Base-by-base conservation (phyloP, 1,140 invertebrate species). In the Telenomus remus region DNA sequence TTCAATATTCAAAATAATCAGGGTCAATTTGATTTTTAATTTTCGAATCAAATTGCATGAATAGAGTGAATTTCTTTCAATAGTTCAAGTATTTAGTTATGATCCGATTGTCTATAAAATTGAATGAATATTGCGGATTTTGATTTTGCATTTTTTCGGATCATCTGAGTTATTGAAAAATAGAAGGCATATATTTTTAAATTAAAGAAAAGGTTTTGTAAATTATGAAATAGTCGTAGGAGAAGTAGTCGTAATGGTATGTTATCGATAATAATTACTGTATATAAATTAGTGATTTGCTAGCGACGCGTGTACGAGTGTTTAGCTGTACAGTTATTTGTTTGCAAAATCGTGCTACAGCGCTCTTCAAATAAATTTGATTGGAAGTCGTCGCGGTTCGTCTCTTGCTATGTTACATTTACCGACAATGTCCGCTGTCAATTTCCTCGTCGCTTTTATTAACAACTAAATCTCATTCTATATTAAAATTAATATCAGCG, bases 221-320 rank as follows among this genome's bases (percentile, higher is more conserved):
- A 81, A 81, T 66, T 65, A 54, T 77, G 64, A 48, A 37, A 44
- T 27, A 84, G 61, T 82, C 80, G 78, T 75, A 70, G 72, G 79
- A 75, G 76, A 55, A 82, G 81, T 80, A 81, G 82, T 79, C 46
- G 74, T 79, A 80, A 81, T 83, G 75, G 79, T 79, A 80, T 74
- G 69, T 81, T 84, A 82, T 81, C 59, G 47, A 83, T 76, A 84
- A 74, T 78, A 78, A 85, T 68, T 85, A 84, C 69, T 61, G 82
- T 85, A 83, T 82, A 77, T 84, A 81, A 78, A 78, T 82, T 77
- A 81, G 66, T 50, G 60, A 68, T 39, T 42, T 54, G 73, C 66
- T 70, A 61, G 48, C 57, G 19, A 54, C 59, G 51, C 60, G 43
- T 59, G 55, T 54, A 61, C 34, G 19, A 9, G n/a, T 39, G 37